phyloP scores from a whole-genome alignment of 2,113 vertebrate species.

The Gambusia holbrooki region DNA sequence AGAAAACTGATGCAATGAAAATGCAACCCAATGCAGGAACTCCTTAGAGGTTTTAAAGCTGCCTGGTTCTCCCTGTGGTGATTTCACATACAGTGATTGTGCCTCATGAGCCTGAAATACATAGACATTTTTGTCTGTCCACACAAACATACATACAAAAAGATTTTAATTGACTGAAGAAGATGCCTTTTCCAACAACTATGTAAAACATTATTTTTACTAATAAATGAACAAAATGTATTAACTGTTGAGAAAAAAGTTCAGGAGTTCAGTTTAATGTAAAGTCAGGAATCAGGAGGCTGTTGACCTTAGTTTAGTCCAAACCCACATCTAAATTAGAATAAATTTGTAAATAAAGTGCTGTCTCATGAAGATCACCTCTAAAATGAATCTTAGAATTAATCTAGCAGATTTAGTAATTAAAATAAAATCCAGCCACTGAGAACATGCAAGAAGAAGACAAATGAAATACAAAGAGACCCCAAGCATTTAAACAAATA shows the following conservation, averaged over 20 bases:
- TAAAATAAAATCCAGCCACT: too few species aligned
- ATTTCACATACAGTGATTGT: slow-evolving; percentile 38
- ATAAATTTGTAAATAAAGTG: too few species aligned
- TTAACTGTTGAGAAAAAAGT: background rate
- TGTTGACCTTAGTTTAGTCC: background rate
- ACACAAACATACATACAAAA: too few species aligned
- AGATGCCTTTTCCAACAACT: background rate
- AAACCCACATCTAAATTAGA: too few species aligned
- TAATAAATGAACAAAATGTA: background rate
- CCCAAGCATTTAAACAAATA: too few species aligned
- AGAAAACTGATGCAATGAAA: slow-evolving; percentile 65
- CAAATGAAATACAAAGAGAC: too few species aligned
- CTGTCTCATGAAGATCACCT: too few species aligned
- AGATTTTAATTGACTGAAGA: background rate
- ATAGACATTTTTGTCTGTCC: slow-evolving; percentile 11
- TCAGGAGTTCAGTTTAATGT: background rate
- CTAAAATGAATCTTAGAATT: too few species aligned
- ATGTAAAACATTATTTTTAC: background rate
- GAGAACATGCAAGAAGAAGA: too few species aligned
- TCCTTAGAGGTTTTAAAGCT: slow-evolving; percentile 48
- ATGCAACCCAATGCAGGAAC: slow-evolving; percentile 66
- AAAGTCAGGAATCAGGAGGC: background rate
- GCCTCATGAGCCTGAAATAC: slow-evolving; percentile 5
- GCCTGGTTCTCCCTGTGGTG: slow-evolving; percentile 46
- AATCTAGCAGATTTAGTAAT: too few species aligned